Base-by-base conservation (phyloP, 1,140 invertebrate genomes). In the Brachionus calyciflorus region DNA sequence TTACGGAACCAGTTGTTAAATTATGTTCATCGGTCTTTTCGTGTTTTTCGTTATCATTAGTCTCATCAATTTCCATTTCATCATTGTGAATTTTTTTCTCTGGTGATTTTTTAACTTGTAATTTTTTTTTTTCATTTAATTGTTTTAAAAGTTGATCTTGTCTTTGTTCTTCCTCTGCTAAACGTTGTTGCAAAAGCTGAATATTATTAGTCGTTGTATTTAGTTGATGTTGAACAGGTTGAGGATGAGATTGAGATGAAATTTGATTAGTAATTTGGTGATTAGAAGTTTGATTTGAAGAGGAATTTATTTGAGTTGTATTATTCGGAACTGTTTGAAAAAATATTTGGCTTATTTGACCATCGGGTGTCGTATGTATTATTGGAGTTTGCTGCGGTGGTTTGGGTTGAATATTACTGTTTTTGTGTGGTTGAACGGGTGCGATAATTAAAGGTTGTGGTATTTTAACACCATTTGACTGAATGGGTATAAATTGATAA, bases 401-500 rank as follows among this genome's bases (percentile, higher is more conserved):
- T 40, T 73, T 60, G 1, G 55, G 46, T 37, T 73, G 46, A 51
- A 51, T 40, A 7, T 40, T 40, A 51, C 46, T 51, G 28, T 73
- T 37, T 73, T 49, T 40, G n/a, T 73, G 69, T 4, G 28, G 48
- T 14, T 48, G 21, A 6, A 26, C 40, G 6, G 55, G 55, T 17
- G 55, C 33, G 5, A 60, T 60, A 9, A 60, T 60, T 7, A 60
- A 30, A n/a, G 55, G 55, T 9, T 60, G 55, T 37, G 33, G 55
- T 7, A 60, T 12, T 28, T 60, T 60, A 17, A 60, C 55, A 17
- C 55, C 55, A 33, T 60, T 60, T 33, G 55, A 30, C 30, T 60
- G 55, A 37, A 70, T 70, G 6, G 65, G 65, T 21, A 70, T 70
- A 51, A 70, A 70, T 28, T 70, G 65, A 44, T 49, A 70, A 24